Base-by-base conservation (phyloP, 2,113 vertebrate species). In the Larimichthys polyactis region DNA sequence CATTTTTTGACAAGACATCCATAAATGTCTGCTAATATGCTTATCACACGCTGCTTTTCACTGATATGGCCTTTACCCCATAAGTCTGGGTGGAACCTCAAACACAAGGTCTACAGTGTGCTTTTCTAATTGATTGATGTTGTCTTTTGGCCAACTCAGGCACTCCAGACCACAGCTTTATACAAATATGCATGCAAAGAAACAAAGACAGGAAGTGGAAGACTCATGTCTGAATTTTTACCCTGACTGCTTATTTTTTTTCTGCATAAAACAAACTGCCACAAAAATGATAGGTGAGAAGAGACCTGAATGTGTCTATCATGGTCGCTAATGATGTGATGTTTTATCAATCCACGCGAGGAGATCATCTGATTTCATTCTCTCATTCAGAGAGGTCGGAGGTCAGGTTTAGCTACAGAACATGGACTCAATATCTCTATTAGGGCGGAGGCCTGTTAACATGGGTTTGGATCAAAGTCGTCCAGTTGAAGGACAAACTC, bases 151-250 rank as follows among this genome's bases (percentile, higher is more conserved):
- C 87, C 36, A 67, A 60, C 71, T 79, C 64, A 19, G 48, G 64
- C 70, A 67, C 70, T 78, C 64, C 78, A 81, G 82, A 75, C 79
- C 71, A 24, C 51, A 69, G 71, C 75, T 84, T 87, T 68, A 84
- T 84, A 87, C 75, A 91, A 86, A 91, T 84, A 85, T 82, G 71
- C 80, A 85, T 24, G 79, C 79, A 75, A 69, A 62, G 84, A 89
- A 92, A 94, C 93, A 95, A 93, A 92, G 91, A 85, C 87, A 85
- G 93, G 93, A 94, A 91, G 89, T 81, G 55, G 77, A 83, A 82
- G 83, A 83, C 11, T 87, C 44, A 44, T 40, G 87, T 82, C 71
- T 83, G 43, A 16, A 60, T 85, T 82, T 88, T 68, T 48, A 79
- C 51, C 36, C 78, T 11, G 52, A 65, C 46, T 46, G 44, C 51